Percentiles rank a stretch among this genome's conserved stretches.
These are phyloP conservation scores for Heliconius erato DNA, from an alignment of 2,888 invertebrate species.

Conservation along the genomic window DNA sequence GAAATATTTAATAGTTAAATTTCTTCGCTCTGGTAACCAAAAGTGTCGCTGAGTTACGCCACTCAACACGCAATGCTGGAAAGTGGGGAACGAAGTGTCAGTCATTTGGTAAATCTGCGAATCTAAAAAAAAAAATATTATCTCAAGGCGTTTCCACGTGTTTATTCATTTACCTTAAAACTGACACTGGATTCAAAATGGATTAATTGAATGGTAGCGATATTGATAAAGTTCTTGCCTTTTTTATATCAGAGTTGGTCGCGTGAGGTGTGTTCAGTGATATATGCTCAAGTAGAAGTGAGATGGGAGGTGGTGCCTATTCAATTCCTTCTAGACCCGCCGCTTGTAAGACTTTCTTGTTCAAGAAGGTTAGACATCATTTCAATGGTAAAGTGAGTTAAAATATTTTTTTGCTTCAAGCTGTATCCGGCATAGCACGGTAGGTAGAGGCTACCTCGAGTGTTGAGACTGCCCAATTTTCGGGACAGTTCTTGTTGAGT, in stretches of 20 bases:
- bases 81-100: no score
- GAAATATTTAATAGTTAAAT: no score
- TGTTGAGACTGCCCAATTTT: background rate
- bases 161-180: no score
- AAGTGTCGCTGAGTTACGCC: no score
- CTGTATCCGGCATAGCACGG: background rate
- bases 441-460: background rate
- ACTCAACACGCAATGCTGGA: no score
- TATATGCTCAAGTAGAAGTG: conserved; percentile 72
- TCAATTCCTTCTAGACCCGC: conserved; percentile 68
- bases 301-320: conserved; percentile 76
- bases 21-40: no score
- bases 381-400: background rate
- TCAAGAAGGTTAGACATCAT: conserved; percentile 63
- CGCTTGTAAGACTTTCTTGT: conserved; percentile 59
- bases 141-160: no score
- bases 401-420: background rate
- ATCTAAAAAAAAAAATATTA: no score
- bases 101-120: no score
- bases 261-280: conserved; percentile 67
- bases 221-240: background rate
- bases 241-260: conserved; percentile 54
- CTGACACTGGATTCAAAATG: no score
- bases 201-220: background rate
- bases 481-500: background rate